Conservation (phyloP, 2,888 invertebrate species). For the Caenorhabditis sp. region DNA sequence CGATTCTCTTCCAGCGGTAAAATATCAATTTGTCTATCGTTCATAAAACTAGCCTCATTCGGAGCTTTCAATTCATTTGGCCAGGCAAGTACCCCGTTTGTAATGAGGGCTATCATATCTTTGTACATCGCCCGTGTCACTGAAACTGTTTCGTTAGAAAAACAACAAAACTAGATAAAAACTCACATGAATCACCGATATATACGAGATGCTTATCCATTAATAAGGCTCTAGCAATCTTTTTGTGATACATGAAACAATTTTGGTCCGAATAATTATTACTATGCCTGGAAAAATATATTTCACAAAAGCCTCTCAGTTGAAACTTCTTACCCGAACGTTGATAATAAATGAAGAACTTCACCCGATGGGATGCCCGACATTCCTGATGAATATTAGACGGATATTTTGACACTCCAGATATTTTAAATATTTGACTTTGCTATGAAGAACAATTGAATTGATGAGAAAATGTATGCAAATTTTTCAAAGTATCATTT, state of each 20-base stretch:
- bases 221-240: conserved; percentile 11
- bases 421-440: neutral
- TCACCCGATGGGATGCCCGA: too few relatives aligned
- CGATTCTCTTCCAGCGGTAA: conserved; percentile 39
- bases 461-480: neutral
- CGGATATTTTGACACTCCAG: too few relatives aligned
- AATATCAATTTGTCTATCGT: conserved; percentile 44
- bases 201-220: conserved; percentile 39
- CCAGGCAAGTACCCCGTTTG: conserved; percentile 17
- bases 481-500: neutral
- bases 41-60: conserved; percentile 27
- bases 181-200: conserved; percentile 54
- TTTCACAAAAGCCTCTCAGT: too few relatives aligned
- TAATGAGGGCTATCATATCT: conserved; percentile 36
- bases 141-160: conserved; percentile 22
- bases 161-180: neutral
- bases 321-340: too few relatives aligned
- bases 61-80: conserved; percentile 3
- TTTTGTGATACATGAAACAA: conserved; percentile 16
- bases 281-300: neutral
- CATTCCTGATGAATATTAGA: too few relatives aligned
- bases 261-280: neutral
- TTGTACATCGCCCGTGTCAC: conserved; percentile 55
- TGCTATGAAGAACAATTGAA: neutral
- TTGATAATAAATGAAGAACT: too few relatives aligned